Percentiles rank a stretch among this genome's conserved stretches.
Evolutionary conservation across 2,888 invertebrate genomes (phyloP).

Genomic region (Acrocyrtus sp.): DNA sequence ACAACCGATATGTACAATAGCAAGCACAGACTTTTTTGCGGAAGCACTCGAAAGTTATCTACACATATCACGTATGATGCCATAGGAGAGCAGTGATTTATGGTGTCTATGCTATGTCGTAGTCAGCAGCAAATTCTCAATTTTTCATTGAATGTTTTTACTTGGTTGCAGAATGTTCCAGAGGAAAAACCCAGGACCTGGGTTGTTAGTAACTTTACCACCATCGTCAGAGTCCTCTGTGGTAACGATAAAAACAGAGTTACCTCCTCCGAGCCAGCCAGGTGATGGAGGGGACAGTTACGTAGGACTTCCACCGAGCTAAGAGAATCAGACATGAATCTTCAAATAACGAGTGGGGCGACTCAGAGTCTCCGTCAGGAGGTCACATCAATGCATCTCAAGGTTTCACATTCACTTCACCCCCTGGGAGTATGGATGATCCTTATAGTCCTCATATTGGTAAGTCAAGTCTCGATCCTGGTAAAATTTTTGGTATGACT

Average conservation of each 20-base stretch:
- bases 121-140: no score
- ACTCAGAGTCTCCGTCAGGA: slow-evolving; percentile 53
- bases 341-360: slow-evolving; percentile 59
- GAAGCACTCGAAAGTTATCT: no score
- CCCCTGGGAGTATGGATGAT: slow-evolving; percentile 58
- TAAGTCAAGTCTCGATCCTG: no score
- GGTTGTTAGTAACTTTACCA: slow-evolving; percentile 52
- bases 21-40: no score
- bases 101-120: no score
- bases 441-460: slow-evolving; percentile 59
- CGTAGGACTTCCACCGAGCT: slow-evolving; percentile 57
- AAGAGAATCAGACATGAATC: slow-evolving; percentile 60
- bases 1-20: no score
- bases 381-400: slow-evolving; percentile 57
- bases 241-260: slow-evolving; percentile 57
- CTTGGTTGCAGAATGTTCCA: slow-evolving; percentile 55
- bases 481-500: background rate
- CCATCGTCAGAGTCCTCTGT: slow-evolving; percentile 56
- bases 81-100: no score
- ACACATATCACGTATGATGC: no score
- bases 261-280: slow-evolving; percentile 40
- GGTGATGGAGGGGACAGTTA: slow-evolving; percentile 50
- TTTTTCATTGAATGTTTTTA: slow-evolving; percentile 6
- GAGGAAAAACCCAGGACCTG: slow-evolving; percentile 56
- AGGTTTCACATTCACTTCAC: slow-evolving; percentile 58